A percentile compares a stretch with the other conserved stretches of the same genome.
These are phyloP conservation scores for Tyrophagus putrescentiae DNA, from an alignment of 1,140 invertebrate species.

Conservation along the genomic window DNA sequence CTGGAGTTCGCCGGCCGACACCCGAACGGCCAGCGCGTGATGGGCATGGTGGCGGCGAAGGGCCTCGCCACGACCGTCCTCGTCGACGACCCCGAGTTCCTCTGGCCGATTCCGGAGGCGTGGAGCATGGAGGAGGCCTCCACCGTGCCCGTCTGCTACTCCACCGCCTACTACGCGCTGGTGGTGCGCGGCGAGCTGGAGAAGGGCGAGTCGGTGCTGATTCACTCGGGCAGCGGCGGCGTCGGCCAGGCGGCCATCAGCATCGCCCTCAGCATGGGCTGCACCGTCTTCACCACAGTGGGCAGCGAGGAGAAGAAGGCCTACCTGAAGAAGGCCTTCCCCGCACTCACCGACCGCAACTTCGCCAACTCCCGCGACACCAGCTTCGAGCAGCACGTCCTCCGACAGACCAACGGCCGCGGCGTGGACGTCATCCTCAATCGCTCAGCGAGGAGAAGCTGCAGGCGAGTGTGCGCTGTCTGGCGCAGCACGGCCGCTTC, in stretches of 20 bases:
- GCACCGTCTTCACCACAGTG: constrained; percentile 69
- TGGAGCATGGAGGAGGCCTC: constrained; percentile 82
- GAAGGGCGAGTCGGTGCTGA: constrained; percentile 64
- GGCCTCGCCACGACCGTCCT: constrained; percentile 74
- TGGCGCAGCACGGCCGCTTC: constrained; percentile 77
- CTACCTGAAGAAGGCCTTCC: constrained; percentile 37
- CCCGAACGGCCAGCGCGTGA: constrained; percentile 56
- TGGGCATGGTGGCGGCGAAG: constrained; percentile 81
- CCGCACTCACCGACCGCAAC: constrained; percentile 36
- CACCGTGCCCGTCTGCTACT: constrained; percentile 80
- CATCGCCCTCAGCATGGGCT: constrained; percentile 69
- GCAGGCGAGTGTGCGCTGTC: constrained; percentile 73
- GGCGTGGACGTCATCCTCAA: constrained; percentile 88
- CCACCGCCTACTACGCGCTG: constrained; percentile 50
- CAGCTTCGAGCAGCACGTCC: constrained; percentile 37
- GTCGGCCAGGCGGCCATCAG: constrained; percentile 87
- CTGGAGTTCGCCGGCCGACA: constrained; percentile 73
- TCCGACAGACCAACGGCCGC: constrained; percentile 38
- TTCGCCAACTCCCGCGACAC: constrained; percentile 42
- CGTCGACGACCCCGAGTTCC: constrained; percentile 59
- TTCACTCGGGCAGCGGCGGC: constrained; percentile 90
- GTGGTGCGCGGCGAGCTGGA: constrained; percentile 63
- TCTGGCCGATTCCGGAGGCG: constrained; percentile 74
- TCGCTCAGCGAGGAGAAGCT: constrained; percentile 71
- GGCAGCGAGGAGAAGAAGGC: constrained; percentile 37